These are phyloP conservation scores for Pimpla rufipes DNA, from an alignment of 2,888 invertebrate species.

Conservation along the genomic window DNA sequence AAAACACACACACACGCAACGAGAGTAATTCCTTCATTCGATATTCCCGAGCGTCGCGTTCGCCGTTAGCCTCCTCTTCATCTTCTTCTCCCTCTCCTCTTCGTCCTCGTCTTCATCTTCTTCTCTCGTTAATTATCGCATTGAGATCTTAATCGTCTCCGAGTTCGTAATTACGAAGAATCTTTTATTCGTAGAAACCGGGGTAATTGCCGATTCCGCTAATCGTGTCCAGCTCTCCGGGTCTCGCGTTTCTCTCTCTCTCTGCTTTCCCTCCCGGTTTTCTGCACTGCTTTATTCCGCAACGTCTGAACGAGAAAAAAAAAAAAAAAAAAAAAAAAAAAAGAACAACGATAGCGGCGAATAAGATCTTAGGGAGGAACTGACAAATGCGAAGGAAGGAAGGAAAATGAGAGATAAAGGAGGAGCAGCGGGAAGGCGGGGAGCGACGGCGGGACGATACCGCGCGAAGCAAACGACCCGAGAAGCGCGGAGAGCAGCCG, in stretches of 20 bases:
- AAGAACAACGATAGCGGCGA: not conserved
- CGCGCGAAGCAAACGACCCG: slow-evolving; percentile 26
- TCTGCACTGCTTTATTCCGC: not conserved
- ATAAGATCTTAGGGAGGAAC: not conserved
- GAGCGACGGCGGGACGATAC: not conserved
- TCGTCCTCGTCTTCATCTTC: no score
- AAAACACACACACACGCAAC: slow-evolving; percentile 36
- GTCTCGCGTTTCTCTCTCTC: not conserved
- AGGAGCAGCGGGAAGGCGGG: not conserved
- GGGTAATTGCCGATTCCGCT: slow-evolving; percentile 55
- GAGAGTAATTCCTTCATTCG: slow-evolving; percentile 64
- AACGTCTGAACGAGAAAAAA: not conserved
- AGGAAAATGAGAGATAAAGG: not conserved
- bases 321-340: not conserved
- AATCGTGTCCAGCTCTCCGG: slow-evolving; percentile 19
- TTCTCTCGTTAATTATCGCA: slow-evolving; percentile 60
- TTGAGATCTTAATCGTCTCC: slow-evolving; percentile 63
- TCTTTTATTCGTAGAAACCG: slow-evolving; percentile 62
- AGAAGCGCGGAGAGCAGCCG: not conserved
- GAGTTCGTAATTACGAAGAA: slow-evolving; percentile 54
- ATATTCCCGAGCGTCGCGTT: slow-evolving; percentile 48
- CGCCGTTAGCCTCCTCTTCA: slow-evolving; percentile 1
- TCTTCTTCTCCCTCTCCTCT: no score
- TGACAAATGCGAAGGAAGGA: not conserved
- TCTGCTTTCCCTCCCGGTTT: not conserved